Conservation (phyloP, 2,113 vertebrate species). For the Numenius arquata region DNA sequence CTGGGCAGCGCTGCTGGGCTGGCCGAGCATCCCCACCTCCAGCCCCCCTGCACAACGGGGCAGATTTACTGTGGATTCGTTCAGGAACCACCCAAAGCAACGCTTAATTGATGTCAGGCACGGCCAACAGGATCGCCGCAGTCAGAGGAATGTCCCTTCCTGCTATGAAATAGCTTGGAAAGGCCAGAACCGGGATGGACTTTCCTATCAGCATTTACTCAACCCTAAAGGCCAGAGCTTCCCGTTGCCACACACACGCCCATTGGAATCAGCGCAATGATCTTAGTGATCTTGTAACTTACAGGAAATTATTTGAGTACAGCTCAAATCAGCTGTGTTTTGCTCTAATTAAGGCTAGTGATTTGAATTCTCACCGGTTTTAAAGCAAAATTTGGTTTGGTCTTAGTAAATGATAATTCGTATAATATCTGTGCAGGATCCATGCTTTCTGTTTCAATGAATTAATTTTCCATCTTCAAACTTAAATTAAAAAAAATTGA, state of each 20-base stretch:
- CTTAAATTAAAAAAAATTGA: background rate
- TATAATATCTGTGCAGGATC: background rate
- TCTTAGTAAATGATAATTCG: background rate
- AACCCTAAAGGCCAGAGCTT: rapidly evolving
- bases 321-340: background rate
- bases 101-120: background rate
- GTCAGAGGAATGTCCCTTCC: background rate
- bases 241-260: rapidly evolving
- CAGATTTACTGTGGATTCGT: background rate
- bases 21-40: background rate
- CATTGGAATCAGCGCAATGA: background rate
- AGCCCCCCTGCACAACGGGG: background rate
- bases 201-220: background rate
- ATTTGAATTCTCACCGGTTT: background rate
- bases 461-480: background rate
- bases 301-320: background rate
- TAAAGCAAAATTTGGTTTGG: background rate
- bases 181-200: rapidly evolving
- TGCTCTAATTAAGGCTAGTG: background rate
- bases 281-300: background rate
- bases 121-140: background rate
- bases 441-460: background rate
- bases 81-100: background rate
- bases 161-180: background rate
- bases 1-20: background rate